Evolutionary conservation across 2,113 vertebrate genomes (phyloP).

Genomic region (Haplotaxodon microlepis): DNA sequence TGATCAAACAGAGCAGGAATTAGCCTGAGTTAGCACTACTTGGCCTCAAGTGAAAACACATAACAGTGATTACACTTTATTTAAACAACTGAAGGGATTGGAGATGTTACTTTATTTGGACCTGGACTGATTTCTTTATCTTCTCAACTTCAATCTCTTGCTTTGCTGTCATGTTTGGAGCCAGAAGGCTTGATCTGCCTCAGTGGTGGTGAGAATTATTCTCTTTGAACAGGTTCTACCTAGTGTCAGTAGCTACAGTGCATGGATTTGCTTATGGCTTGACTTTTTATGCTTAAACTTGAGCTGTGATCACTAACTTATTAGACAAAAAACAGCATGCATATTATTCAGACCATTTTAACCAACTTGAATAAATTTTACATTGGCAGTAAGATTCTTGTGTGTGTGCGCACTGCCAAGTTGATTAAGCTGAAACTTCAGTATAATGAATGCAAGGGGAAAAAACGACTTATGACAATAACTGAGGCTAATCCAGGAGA

Average conservation of each 20-base stretch:
- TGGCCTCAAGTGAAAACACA: neutral
- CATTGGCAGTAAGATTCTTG: accelerated
- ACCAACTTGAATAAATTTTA: neutral
- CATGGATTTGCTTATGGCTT: neutral
- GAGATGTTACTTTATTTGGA: neutral
- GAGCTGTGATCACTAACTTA: neutral
- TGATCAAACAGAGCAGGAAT: constrained; percentile 30
- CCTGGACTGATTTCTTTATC: neutral
- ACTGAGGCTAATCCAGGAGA: neutral
- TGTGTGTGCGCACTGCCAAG: neutral
- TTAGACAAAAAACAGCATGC: neutral
- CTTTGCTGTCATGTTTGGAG: constrained; percentile 19
- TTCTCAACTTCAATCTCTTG: neutral
- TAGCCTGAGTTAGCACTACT: constrained; percentile 8
- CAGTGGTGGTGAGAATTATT: neutral
- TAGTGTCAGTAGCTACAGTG: neutral
- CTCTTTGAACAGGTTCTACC: constrained; percentile 9
- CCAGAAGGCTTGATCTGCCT: constrained; percentile 8
- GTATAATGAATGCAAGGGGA: neutral
- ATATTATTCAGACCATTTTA: neutral
- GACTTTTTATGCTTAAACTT: neutral
- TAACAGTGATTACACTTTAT: constrained; percentile 12
- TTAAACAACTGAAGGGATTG: constrained; percentile 7
- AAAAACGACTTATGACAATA: neutral
- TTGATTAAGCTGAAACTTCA: neutral